phyloP scores from a whole-genome alignment of 2,797 vertebrate species.

The Mus minutoides region DNA sequence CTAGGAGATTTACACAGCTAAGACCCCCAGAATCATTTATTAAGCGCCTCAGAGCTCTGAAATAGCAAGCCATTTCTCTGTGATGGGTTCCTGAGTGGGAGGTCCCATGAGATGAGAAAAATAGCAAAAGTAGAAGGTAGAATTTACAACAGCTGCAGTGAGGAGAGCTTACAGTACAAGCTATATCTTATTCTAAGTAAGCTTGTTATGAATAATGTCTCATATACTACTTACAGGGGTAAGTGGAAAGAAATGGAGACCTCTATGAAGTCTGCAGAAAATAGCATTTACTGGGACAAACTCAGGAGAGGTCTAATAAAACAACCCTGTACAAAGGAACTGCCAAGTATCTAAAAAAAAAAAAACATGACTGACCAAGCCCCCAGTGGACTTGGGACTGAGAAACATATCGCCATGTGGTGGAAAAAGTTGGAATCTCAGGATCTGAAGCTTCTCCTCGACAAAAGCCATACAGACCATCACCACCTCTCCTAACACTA shows the following conservation, averaged over 20 bases:
- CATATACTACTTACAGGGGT: not conserved
- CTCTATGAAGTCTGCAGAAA: too few relatives aligned
- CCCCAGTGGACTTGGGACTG: too few relatives aligned
- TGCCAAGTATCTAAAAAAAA: too few relatives aligned
- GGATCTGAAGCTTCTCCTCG: not conserved
- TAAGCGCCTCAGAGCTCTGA: not conserved
- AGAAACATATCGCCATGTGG: too few relatives aligned
- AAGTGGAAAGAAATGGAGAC: too few relatives aligned
- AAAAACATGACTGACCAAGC: too few relatives aligned
- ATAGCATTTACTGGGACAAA: too few relatives aligned
- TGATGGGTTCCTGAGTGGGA: not conserved
- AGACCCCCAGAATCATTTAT: too few relatives aligned
- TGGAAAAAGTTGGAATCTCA: not conserved
- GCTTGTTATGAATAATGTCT: not conserved
- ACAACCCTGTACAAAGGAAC: too few relatives aligned
- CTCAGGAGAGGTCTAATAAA: too few relatives aligned
- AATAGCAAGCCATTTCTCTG: not conserved
- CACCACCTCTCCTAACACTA: not conserved
- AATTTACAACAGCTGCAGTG: not conserved
- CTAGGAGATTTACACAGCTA: not conserved
- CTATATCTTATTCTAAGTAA: not conserved
- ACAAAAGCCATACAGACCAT: too few relatives aligned
- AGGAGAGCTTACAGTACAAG: not conserved
- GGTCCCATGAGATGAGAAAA: not conserved
- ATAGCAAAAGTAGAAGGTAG: not conserved